phyloP scores from a whole-genome alignment of 35 echinoderm and acorn worm species.

The Apostichopus californicus region DNA sequence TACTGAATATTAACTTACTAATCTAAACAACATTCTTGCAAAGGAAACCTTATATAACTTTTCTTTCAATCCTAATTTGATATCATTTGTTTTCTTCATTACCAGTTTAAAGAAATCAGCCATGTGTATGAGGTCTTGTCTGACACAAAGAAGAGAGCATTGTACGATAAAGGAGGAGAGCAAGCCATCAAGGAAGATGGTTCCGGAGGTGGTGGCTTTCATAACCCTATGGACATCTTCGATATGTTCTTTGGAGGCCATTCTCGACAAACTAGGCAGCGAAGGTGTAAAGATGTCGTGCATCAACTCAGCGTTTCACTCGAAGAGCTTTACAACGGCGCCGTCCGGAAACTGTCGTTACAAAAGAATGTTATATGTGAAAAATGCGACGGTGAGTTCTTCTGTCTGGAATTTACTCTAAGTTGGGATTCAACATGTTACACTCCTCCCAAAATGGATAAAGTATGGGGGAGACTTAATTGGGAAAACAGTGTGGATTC shows the following conservation, averaged over 20 bases:
- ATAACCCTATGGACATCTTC: constrained; percentile 97
- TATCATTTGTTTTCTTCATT: background rate
- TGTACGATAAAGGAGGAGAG: constrained; percentile 93
- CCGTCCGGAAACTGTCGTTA: constrained; percentile 81
- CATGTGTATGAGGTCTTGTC: constrained; percentile 87
- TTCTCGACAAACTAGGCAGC: constrained; percentile 46
- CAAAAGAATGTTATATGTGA: constrained; percentile 97
- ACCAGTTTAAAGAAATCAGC: constrained; percentile 89
- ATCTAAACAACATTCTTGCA: too few relatives aligned
- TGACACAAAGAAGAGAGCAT: constrained; percentile 80
- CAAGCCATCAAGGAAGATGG: constrained; percentile 81
- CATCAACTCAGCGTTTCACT: constrained; percentile 87
- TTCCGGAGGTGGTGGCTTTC: constrained; percentile 67
- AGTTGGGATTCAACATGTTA: too few relatives aligned
- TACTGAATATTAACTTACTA: too few relatives aligned
- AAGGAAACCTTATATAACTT: too few relatives aligned
- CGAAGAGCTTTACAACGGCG: constrained; percentile 91
- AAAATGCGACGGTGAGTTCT: constrained; percentile 85
- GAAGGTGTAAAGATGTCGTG: constrained; percentile 84
- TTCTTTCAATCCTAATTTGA: too few relatives aligned
- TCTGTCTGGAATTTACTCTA: background rate
- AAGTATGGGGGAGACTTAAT: too few relatives aligned
- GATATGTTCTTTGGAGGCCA: constrained; percentile 90
- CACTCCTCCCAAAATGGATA: too few relatives aligned
- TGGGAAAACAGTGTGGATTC: too few relatives aligned